Evolutionary conservation across 2,113 vertebrate species (phyloP).

Genomic region (Tiliqua scincoides): DNA sequence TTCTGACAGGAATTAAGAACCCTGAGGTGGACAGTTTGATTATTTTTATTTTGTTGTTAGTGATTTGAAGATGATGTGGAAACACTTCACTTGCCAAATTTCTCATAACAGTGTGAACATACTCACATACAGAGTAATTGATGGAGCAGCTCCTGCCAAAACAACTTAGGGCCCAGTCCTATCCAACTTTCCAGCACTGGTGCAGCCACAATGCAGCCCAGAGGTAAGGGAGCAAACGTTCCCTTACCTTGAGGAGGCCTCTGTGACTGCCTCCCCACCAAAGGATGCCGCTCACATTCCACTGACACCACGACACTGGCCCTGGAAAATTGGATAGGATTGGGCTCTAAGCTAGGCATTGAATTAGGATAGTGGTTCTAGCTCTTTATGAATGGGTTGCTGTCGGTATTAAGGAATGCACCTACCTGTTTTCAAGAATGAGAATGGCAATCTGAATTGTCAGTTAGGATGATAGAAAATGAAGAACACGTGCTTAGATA

Average conservation of each 20-base stretch:
- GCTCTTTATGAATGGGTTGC: constrained; percentile 35
- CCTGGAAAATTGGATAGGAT: too few species aligned
- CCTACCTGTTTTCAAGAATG: constrained; percentile 45
- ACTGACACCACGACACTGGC: too few species aligned
- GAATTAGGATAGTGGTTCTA: background rate
- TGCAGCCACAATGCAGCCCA: too few species aligned
- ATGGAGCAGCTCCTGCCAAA: background rate
- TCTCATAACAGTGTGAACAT: background rate
- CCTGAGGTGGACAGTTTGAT: constrained; percentile 8
- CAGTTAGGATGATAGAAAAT: constrained; percentile 50
- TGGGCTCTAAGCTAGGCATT: background rate
- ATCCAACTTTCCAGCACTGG: too few species aligned
- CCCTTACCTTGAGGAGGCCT: too few species aligned
- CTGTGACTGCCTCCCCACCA: too few species aligned
- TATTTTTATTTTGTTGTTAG: constrained; percentile 37
- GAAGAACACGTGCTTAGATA: constrained; percentile 25
- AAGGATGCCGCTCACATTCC: too few species aligned
- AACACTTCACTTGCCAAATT: constrained; percentile 12
- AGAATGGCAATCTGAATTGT: constrained; percentile 44
- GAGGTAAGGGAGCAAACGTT: too few species aligned
- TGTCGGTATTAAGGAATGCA: constrained; percentile 54
- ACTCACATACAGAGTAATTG: rapidly evolving
- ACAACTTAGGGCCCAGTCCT: too few species aligned
- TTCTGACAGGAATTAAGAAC: constrained; percentile 22
- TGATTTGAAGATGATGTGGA: constrained; percentile 47